Evolutionary conservation across 2,888 invertebrate genomes (phyloP).

Genomic region (Emmelina monodactyla): DNA sequence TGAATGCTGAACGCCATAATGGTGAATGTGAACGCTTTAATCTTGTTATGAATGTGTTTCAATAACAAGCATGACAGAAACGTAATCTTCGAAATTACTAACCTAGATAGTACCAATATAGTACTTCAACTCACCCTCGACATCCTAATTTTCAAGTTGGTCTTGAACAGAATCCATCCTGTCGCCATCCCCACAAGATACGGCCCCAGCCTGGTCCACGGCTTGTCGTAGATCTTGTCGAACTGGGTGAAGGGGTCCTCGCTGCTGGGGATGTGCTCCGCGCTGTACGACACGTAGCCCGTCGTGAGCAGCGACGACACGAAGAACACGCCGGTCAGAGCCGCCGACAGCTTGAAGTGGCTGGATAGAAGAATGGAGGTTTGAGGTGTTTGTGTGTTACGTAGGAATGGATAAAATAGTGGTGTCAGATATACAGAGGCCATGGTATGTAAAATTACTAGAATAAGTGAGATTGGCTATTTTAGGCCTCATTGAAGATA

Average conservation of each 20-base stretch:
- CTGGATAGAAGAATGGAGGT: conserved; percentile 38
- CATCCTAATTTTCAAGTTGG: conserved; percentile 79
- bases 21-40: no score
- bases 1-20: no score
- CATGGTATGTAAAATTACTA: no score
- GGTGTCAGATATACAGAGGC: no score
- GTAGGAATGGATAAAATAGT: no score
- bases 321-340: conserved; percentile 70
- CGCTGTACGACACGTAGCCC: conserved; percentile 79
- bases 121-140: conserved; percentile 72
- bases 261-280: conserved; percentile 79
- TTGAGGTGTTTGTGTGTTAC: not conserved
- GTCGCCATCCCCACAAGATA: conserved; percentile 85
- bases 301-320: conserved; percentile 82
- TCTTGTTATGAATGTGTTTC: no score
- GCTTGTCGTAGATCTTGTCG: conserved; percentile 90
- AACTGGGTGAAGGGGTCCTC: conserved; percentile 86
- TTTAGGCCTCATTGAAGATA: no score
- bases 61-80: no score
- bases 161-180: conserved; percentile 85
- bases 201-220: conserved; percentile 86
- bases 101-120: no score
- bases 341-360: conserved; percentile 79
- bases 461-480: no score
- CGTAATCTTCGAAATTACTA: no score